These are phyloP conservation scores for Colinus virginianus DNA, from an alignment of 2,113 vertebrate genomes.

Conservation along the genomic window DNA sequence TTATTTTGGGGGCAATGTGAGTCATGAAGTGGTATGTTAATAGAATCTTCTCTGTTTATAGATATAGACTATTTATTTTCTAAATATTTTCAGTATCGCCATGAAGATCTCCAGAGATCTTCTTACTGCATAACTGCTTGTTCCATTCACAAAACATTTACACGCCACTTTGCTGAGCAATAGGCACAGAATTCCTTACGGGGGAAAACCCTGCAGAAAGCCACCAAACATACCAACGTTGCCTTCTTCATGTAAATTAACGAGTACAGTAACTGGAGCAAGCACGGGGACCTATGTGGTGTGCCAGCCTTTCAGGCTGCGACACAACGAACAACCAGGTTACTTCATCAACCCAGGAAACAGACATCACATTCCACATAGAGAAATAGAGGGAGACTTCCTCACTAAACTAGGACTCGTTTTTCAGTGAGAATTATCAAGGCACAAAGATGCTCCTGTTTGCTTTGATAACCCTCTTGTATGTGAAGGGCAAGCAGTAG, in stretches of 20 bases:
- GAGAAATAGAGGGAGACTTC: slow-evolving; percentile 46
- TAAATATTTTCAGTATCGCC: slow-evolving; percentile 55
- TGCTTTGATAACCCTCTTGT: slow-evolving; percentile 71
- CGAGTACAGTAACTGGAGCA: slow-evolving; percentile 6
- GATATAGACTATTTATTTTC: slow-evolving; percentile 63
- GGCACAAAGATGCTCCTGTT: slow-evolving; percentile 69
- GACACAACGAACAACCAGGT: neutral
- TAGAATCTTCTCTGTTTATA: slow-evolving; percentile 69
- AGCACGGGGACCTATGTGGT: slow-evolving; percentile 15
- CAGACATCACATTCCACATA: slow-evolving; percentile 42
- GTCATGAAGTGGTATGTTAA: slow-evolving; percentile 54
- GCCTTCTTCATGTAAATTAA: neutral
- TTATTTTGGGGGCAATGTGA: slow-evolving; percentile 5
- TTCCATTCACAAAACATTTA: slow-evolving; percentile 50
- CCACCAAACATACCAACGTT: slow-evolving; percentile 34
- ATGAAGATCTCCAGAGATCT: slow-evolving; percentile 32
- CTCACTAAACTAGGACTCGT: slow-evolving; percentile 50
- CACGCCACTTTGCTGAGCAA: slow-evolving; percentile 44
- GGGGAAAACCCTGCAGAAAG: slow-evolving; percentile 45
- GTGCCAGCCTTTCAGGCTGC: slow-evolving; percentile 30
- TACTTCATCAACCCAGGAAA: slow-evolving; percentile 60
- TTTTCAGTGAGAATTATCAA: slow-evolving; percentile 77
- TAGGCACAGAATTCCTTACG: slow-evolving; percentile 68
- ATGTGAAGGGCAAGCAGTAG: slow-evolving; percentile 4
- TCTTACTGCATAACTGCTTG: slow-evolving; percentile 21